A percentile compares a stretch with the other conserved stretches of the same genome.
phyloP scores from a whole-genome alignment of 1,140 invertebrate species.

The Drosophila pruinosa region DNA sequence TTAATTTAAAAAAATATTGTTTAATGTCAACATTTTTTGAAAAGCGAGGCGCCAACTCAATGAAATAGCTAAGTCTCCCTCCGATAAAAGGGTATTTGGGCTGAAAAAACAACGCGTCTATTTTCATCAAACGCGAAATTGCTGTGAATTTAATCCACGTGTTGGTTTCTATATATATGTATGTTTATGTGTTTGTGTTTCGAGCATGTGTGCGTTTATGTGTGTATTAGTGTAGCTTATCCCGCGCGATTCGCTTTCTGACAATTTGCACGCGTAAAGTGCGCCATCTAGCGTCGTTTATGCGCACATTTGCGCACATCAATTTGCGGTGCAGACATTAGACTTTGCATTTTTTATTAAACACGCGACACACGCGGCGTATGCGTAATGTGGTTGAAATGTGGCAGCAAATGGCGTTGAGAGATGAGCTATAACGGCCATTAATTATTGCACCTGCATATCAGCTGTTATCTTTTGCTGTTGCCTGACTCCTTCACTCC shows the following conservation, averaged over 20 bases:
- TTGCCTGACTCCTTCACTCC: neutral
- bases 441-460: conserved; percentile 63
- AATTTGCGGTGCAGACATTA: conserved; percentile 77
- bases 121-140: conserved; percentile 65
- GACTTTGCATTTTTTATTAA: conserved; percentile 75
- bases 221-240: conserved; percentile 16
- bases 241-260: conserved; percentile 16
- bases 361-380: conserved; percentile 54
- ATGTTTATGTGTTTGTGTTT: conserved; percentile 1
- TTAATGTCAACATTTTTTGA: no score
- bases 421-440: conserved; percentile 29
- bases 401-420: conserved; percentile 18
- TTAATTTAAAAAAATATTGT: no score
- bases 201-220: neutral
- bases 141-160: conserved; percentile 68
- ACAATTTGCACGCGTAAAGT: conserved; percentile 76
- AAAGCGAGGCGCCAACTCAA: neutral
- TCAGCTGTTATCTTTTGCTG: neutral
- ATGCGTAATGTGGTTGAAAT: conserved; percentile 61
- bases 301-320: conserved; percentile 73
- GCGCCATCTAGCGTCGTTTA: conserved; percentile 75
- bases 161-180: conserved; percentile 18
- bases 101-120: conserved; percentile 44
- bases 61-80: neutral
- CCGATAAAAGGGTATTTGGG: neutral